Evolutionary conservation across 2,113 vertebrate genomes (phyloP).

Genomic region (Micromys minutus): DNA sequence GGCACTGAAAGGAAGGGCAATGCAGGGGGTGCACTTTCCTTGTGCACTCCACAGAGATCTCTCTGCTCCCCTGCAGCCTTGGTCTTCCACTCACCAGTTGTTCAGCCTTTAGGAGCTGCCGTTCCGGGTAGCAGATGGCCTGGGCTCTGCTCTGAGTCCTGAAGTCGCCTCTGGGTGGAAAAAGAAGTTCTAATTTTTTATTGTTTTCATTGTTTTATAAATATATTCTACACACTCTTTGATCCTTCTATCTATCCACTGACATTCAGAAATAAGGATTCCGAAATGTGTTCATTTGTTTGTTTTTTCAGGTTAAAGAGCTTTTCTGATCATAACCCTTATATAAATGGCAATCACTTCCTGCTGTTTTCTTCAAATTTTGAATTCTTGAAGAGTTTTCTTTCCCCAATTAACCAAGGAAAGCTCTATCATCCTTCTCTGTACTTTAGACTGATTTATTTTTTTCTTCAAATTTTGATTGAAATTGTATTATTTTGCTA

Average conservation of each 20-base stretch:
- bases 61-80: too few species aligned
- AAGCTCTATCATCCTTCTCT: background rate
- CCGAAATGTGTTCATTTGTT: background rate
- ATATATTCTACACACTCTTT: background rate
- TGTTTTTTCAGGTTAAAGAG: background rate
- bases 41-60: too few species aligned
- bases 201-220: too few species aligned
- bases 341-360: background rate
- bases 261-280: background rate
- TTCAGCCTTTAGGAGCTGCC: too few species aligned
- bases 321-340: background rate
- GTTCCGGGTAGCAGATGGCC: too few species aligned
- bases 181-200: too few species aligned
- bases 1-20: too few species aligned
- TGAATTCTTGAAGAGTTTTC: background rate
- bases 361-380: background rate
- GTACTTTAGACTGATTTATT: background rate
- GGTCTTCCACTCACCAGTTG: too few species aligned
- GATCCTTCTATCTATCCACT: background rate
- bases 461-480: background rate
- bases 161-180: too few species aligned
- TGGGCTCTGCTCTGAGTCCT: too few species aligned
- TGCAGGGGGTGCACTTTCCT: too few species aligned
- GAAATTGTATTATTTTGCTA: background rate
- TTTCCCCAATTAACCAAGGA: background rate